These are phyloP conservation scores for Lysandra coridon DNA, from an alignment of 2,888 invertebrate species.

Conservation along the genomic window DNA sequence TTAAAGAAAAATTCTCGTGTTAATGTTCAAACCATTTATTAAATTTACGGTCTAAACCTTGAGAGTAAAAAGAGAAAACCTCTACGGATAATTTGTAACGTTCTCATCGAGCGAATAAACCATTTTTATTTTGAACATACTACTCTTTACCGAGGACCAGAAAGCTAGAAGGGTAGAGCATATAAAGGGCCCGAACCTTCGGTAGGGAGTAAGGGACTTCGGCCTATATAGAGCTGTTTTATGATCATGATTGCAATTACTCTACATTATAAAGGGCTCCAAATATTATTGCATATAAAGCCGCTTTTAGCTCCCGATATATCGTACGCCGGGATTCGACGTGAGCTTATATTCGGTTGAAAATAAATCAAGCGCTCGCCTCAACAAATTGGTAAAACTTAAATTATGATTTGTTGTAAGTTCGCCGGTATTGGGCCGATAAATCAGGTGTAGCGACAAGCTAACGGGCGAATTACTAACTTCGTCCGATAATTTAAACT, in stretches of 20 bases:
- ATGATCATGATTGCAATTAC: background rate
- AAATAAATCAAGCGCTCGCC: constrained; percentile 27
- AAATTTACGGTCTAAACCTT: background rate
- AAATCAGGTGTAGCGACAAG: constrained; percentile 32
- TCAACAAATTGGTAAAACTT: constrained; percentile 27
- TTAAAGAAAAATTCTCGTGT: background rate
- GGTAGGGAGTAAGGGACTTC: background rate
- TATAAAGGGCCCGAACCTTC: background rate
- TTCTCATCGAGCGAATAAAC: background rate
- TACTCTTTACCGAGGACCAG: background rate
- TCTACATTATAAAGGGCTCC: background rate
- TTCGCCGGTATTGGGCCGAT: constrained; percentile 49
- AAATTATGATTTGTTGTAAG: constrained; percentile 33
- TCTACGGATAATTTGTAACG: background rate
- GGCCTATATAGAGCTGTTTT: background rate
- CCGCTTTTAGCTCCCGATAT: background rate
- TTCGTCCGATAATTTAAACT: constrained; percentile 33
- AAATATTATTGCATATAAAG: background rate
- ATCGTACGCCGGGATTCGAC: background rate
- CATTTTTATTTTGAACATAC: background rate
- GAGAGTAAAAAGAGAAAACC: background rate
- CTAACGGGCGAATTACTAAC: constrained; percentile 29
- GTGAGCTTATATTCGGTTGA: constrained; percentile 17
- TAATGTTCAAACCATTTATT: constrained; percentile 2
- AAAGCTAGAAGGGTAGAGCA: background rate